Percentiles rank a stretch among this genome's conserved stretches.
phyloP scores from a whole-genome alignment of 2,888 invertebrate species.

The Mimumesa dahlbomi region DNA sequence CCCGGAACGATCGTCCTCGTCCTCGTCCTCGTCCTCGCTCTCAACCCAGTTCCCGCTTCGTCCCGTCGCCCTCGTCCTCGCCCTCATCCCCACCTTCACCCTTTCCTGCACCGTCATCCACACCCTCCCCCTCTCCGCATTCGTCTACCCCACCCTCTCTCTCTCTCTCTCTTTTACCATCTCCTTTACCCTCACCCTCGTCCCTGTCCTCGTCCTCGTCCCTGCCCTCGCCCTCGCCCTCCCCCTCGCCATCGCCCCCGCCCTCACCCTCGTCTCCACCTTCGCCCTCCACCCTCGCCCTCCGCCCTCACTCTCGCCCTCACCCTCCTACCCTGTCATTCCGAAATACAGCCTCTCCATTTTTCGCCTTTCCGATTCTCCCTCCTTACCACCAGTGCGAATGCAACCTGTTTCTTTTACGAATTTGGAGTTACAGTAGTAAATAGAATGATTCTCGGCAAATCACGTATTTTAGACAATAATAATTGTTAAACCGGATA shows the following conservation, averaged over 20 bases:
- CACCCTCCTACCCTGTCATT: constrained; percentile 6
- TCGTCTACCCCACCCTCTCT: too few relatives aligned
- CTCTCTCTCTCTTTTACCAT: too few relatives aligned
- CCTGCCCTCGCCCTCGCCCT: constrained; percentile 27
- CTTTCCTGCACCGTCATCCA: background rate
- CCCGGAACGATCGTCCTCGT: constrained; percentile 25
- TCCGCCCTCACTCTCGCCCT: constrained; percentile 25
- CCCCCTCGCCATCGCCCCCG: constrained; percentile 34
- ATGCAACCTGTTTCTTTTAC: too few relatives aligned
- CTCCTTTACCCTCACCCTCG: constrained; percentile 34
- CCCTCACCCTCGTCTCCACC: too few relatives aligned
- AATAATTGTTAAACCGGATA: too few relatives aligned
- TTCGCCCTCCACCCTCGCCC: constrained; percentile 64
- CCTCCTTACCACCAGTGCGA: too few relatives aligned
- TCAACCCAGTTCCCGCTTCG: constrained; percentile 34
- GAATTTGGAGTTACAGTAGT: too few relatives aligned
- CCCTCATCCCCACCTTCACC: constrained; percentile 10
- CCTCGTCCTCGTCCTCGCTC: constrained; percentile 36
- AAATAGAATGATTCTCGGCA: too few relatives aligned
- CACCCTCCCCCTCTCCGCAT: constrained; percentile 48
- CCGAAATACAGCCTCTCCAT: constrained; percentile 28
- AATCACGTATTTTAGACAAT: too few relatives aligned
- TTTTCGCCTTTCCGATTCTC: background rate
- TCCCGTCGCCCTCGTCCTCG: too few relatives aligned
- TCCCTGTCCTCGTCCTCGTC: constrained; percentile 66